Conservation (phyloP, 2,113 vertebrate genomes). For the Antechinus stuartii region DNA sequence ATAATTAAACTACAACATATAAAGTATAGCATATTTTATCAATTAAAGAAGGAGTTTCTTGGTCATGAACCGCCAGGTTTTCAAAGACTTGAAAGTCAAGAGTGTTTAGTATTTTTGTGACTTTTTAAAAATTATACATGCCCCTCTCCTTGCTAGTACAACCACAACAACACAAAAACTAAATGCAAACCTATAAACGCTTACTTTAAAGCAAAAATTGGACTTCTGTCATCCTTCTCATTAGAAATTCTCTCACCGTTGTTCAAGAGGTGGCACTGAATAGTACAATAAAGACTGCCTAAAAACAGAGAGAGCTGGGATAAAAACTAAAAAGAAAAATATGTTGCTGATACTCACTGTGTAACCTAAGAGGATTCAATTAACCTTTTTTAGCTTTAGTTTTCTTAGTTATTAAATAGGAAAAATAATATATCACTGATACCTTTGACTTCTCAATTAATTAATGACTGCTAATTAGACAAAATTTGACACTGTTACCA, state of each 20-base stretch:
- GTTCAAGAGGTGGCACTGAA: not conserved
- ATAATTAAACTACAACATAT: slow-evolving; percentile 12
- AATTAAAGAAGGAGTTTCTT: fast-evolving
- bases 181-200: not conserved
- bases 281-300: not conserved
- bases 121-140: not conserved
- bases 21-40: not conserved
- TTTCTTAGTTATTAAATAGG: not conserved
- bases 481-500: not conserved
- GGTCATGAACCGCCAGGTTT: not conserved
- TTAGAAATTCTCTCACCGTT: not conserved
- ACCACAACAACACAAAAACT: not conserved
- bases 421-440: not conserved
- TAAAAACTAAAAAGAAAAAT: not conserved
- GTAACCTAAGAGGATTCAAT: not conserved
- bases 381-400: not conserved
- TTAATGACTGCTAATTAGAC: not conserved
- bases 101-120: not conserved
- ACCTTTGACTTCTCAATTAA: not conserved
- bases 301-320: not conserved
- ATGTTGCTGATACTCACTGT: not conserved
- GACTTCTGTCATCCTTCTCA: not conserved
- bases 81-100: not conserved
- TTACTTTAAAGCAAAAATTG: not conserved
- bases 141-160: not conserved